Evolutionary conservation across 2,888 invertebrate species (phyloP).

Genomic region (Pelosia muscerda): DNA sequence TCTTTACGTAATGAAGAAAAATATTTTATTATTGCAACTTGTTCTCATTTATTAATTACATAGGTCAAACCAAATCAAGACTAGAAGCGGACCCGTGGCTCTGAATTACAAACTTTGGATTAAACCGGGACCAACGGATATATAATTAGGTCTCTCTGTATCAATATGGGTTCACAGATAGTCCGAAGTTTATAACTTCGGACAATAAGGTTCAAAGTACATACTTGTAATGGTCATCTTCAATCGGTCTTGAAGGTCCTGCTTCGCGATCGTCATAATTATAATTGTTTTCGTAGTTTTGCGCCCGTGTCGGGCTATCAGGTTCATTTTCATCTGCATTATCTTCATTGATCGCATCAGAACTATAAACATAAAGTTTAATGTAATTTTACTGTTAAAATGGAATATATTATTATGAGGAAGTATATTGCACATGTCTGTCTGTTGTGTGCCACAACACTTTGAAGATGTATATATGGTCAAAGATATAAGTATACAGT

Average conservation of each 20-base stretch:
- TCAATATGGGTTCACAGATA: too few relatives aligned
- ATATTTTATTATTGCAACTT: too few relatives aligned
- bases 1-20: neutral
- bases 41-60: too few relatives aligned
- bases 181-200: too few relatives aligned
- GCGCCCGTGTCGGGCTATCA: neutral
- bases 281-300: neutral
- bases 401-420: too few relatives aligned
- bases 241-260: slow-evolving; percentile 70
- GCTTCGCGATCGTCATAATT: slow-evolving; percentile 55
- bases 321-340: neutral
- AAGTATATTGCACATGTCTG: neutral
- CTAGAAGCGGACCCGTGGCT: too few relatives aligned
- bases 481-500: too few relatives aligned
- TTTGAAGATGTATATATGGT: neutral
- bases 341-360: slow-evolving; percentile 4
- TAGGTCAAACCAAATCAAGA: too few relatives aligned
- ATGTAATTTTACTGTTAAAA: neutral
- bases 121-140: too few relatives aligned
- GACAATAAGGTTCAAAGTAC: slow-evolving; percentile 11
- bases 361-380: neutral
- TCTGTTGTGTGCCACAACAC: neutral
- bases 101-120: too few relatives aligned
- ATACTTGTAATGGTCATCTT: slow-evolving; percentile 78
- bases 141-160: too few relatives aligned